phyloP scores from a whole-genome alignment of 2,797 vertebrate genomes.

The Squalus acanthias region DNA sequence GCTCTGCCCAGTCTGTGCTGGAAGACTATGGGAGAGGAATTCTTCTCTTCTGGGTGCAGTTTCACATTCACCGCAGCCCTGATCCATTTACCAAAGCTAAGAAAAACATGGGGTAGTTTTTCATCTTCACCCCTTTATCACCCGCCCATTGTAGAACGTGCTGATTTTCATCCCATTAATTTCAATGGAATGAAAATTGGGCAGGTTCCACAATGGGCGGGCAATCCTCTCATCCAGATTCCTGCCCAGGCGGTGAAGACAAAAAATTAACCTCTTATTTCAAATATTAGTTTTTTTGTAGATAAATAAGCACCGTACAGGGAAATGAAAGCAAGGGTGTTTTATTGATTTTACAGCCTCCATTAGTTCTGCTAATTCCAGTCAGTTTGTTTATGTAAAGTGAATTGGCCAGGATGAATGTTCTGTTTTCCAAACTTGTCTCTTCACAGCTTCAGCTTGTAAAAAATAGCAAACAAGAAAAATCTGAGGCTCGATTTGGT shows the following conservation, averaged over 20 bases:
- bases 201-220: not conserved
- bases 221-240: not conserved
- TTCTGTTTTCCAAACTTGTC: not conserved
- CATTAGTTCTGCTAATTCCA: not conserved
- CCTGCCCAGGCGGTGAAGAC: not conserved
- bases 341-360: not conserved
- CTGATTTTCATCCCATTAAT: not conserved
- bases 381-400: not conserved
- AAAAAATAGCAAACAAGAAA: not conserved
- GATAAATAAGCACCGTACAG: not conserved
- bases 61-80: not conserved
- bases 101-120: not conserved
- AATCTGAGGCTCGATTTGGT: not conserved
- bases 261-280: not conserved
- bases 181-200: not conserved
- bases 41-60: not conserved
- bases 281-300: not conserved
- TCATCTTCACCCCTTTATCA: not conserved
- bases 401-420: not conserved
- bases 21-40: not conserved
- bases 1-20: not conserved
- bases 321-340: not conserved
- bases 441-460: not conserved
- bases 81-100: not conserved
- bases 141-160: not conserved